Evolutionary conservation across 2,113 vertebrate species (phyloP), one percentile per base, ranked within the genome.

Genomic region (Corythoichthys haematopterus): DNA sequence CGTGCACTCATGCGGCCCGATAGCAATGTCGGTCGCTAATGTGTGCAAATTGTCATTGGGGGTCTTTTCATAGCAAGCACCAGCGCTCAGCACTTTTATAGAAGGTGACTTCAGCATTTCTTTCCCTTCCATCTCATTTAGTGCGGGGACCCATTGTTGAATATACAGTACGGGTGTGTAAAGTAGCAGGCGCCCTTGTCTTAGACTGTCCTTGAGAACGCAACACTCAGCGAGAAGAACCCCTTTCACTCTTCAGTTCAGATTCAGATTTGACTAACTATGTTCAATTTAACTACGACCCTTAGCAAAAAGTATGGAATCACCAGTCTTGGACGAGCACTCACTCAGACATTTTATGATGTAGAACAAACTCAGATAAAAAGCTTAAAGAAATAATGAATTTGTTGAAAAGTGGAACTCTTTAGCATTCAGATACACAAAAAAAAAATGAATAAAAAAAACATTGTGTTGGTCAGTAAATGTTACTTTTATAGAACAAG

Each of bases 1-100:
- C 33, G 35, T 71, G 69, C 80, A 64, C 84, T 78, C 84, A 71
- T 78, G 71, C 53, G 65, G 82, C 78, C 80, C 76, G 81, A 86
- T 87, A 87, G 87, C 81, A 12, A 82, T 82, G 86, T 80, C 82
- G 69, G 61, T 84, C 84, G 88, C 83, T 90, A 91, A 91, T 90
- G 88, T 87, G 86, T 88, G 89, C 88, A 91, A 91, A 91, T 90
- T 88, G 87, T 91, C 90, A 88, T 88, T 87, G 87, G 86, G 88
- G 85, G 85, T 85, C 88, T 85, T 88, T 91, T 90, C 80, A 85
- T 88, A 88, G 81, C 84, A 85, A 85, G 82, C 80, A 75, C 83
- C 81, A 82, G 74, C 77, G 82, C 89, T 91, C 85, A 89, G 80
- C 81, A 87, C 78, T 91, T 90, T 87, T 91, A 65, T 64, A 68